phyloP scores from a whole-genome alignment of 2,888 invertebrate species.

The Caenorhabditis afra region DNA sequence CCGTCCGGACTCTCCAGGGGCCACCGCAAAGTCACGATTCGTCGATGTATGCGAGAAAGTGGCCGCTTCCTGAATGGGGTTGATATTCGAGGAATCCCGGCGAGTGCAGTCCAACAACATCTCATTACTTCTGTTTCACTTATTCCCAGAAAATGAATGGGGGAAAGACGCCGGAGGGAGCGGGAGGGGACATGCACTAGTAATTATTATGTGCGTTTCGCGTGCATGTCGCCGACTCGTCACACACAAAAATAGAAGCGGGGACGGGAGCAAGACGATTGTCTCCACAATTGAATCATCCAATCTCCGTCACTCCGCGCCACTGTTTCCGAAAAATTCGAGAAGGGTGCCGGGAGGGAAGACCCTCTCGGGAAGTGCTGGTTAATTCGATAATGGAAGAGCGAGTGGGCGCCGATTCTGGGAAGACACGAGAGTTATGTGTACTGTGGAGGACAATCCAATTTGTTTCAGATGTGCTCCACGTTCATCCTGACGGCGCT shows the following conservation, averaged over 20 bases:
- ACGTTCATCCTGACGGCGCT: slow-evolving; percentile 72
- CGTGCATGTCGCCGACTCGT: slow-evolving; percentile 16
- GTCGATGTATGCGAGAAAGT: slow-evolving; percentile 42
- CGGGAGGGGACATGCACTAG: slow-evolving; percentile 32
- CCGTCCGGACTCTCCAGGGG: too few species aligned
- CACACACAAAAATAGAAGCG: slow-evolving; percentile 34
- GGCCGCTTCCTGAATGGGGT: slow-evolving; percentile 13
- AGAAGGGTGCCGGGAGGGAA: slow-evolving; percentile 3
- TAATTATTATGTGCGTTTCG: slow-evolving; percentile 49
- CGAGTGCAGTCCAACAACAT: slow-evolving; percentile 3
- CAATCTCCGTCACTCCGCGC: slow-evolving; percentile 9
- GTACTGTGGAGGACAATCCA: too few species aligned
- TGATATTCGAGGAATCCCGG: neutral
- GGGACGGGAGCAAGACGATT: slow-evolving; percentile 32
- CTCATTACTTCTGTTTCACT: slow-evolving; percentile 18
- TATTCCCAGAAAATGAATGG: slow-evolving; percentile 11
- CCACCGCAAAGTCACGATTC: neutral
- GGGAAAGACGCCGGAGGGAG: slow-evolving; percentile 8
- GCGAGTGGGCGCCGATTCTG: neutral
- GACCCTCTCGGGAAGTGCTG: slow-evolving; percentile 13
- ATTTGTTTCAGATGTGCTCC: slow-evolving; percentile 71
- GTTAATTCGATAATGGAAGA: slow-evolving; percentile 20
- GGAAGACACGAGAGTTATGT: too few species aligned
- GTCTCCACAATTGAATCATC: slow-evolving; percentile 46
- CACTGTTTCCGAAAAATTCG: slow-evolving; percentile 40